Conservation (phyloP, 2,888 invertebrate genomes). For the Athetis lepigone region DNA sequence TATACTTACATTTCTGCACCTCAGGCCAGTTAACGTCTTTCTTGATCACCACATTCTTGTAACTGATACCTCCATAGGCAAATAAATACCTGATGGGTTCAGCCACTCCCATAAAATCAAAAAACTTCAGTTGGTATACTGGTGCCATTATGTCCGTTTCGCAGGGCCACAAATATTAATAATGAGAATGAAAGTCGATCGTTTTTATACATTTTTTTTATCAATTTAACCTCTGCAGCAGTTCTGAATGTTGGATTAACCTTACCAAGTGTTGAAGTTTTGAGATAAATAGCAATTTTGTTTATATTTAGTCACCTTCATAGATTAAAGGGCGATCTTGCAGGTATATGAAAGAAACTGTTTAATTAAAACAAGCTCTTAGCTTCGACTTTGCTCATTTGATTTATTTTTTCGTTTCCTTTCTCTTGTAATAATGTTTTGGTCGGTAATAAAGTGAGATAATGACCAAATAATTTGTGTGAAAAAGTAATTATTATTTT, state of each 20-base stretch:
- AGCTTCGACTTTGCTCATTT: neutral
- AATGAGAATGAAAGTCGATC: slow-evolving; percentile 1
- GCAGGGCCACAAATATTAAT: slow-evolving; percentile 32
- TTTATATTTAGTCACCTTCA: slow-evolving; percentile 12
- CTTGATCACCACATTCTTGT: slow-evolving; percentile 64
- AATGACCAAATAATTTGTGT: too few species aligned
- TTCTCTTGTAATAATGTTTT: too few species aligned
- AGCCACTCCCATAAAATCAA: slow-evolving; percentile 70
- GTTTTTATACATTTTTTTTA: slow-evolving; percentile 43
- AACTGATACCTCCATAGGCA: slow-evolving; percentile 70
- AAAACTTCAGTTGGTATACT: slow-evolving; percentile 70
- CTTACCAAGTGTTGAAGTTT: slow-evolving; percentile 9
- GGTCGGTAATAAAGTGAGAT: too few species aligned
- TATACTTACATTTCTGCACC: slow-evolving; percentile 47
- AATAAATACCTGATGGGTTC: slow-evolving; percentile 72
- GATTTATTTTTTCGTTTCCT: neutral
- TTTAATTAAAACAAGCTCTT: slow-evolving; percentile 1
- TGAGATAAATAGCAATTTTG: slow-evolving; percentile 21
- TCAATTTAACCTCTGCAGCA: slow-evolving; percentile 41
- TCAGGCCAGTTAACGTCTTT: slow-evolving; percentile 34
- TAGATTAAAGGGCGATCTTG: slow-evolving; percentile 6
- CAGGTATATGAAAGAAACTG: neutral
- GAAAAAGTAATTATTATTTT: too few species aligned
- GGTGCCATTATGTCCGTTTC: slow-evolving; percentile 61
- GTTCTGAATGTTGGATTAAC: slow-evolving; percentile 17